Evolutionary conservation across 1,140 invertebrate species (phyloP).

Genomic region (Lordiphosa stackelbergi): DNA sequence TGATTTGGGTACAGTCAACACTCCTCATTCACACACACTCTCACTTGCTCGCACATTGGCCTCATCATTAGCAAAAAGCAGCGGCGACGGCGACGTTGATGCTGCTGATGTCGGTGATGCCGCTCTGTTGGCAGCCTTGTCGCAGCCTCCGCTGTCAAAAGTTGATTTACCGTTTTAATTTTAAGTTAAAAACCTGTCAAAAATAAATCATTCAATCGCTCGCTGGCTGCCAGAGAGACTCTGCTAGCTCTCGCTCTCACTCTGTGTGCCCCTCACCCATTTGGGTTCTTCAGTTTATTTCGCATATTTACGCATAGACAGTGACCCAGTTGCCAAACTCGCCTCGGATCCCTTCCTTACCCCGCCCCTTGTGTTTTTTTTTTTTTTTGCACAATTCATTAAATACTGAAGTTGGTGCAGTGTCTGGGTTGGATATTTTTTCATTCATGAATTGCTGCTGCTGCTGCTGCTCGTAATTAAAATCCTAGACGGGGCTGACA

Average conservation of each 20-base stretch:
- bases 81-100: conserved; percentile 26
- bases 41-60: conserved; percentile 23
- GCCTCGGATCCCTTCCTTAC: not conserved
- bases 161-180: conserved; percentile 77
- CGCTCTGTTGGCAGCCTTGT: conserved; percentile 64
- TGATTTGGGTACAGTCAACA: conserved; percentile 66
- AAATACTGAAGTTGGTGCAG: conserved; percentile 22
- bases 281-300: conserved; percentile 11
- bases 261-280: conserved; percentile 4
- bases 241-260: conserved; percentile 19
- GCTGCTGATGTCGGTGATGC: not conserved
- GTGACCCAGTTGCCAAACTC: conserved; percentile 47
- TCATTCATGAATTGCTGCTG: conserved; percentile 49
- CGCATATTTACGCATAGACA: conserved; percentile 47
- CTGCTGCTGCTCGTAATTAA: conserved; percentile 40
- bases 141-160: conserved; percentile 73
- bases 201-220: conserved; percentile 77
- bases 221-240: conserved; percentile 23
- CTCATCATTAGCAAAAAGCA: conserved; percentile 70
- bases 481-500: conserved; percentile 54
- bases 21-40: conserved; percentile 18
- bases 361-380: not conserved
- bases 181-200: conserved; percentile 77
- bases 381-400: conserved; percentile 35
- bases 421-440: conserved; percentile 11